Conservation (phyloP, 1,140 invertebrate species). For the Agrypnia vestita region DNA sequence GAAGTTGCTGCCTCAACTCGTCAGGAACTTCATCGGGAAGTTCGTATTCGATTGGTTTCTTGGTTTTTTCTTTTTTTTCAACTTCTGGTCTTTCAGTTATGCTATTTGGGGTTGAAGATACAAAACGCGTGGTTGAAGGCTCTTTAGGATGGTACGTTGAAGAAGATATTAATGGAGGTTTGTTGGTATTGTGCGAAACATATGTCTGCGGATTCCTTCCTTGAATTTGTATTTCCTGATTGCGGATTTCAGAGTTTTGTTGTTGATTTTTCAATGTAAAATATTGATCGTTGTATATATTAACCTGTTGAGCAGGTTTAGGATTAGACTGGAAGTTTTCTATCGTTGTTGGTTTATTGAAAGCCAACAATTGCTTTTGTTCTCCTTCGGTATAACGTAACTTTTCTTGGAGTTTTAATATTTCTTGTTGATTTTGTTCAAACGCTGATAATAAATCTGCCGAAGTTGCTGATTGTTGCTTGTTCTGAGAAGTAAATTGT, state of each 20-base stretch:
- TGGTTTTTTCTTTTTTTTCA: slow-evolving; percentile 72
- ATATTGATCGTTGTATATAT: slow-evolving; percentile 54
- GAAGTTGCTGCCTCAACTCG: slow-evolving; percentile 85
- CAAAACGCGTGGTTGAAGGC: slow-evolving; percentile 67
- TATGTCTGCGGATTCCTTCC: slow-evolving; percentile 51
- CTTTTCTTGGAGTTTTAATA: slow-evolving; percentile 56
- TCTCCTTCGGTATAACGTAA: slow-evolving; percentile 56
- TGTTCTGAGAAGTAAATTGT: slow-evolving; percentile 59
- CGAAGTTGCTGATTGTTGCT: slow-evolving; percentile 4
- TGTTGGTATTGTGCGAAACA: slow-evolving; percentile 56
- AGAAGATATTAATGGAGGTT: slow-evolving; percentile 61
- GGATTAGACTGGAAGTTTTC: neutral
- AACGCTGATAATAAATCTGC: slow-evolving; percentile 55
- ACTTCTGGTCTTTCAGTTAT: slow-evolving; percentile 67
- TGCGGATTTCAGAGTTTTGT: slow-evolving; percentile 13
- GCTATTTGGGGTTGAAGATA: slow-evolving; percentile 67
- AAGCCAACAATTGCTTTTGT: slow-evolving; percentile 49
- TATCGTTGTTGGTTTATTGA: slow-evolving; percentile 42
- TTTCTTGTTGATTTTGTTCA: slow-evolving; percentile 59
- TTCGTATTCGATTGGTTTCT: slow-evolving; percentile 75
- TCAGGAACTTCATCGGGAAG: slow-evolving; percentile 91
- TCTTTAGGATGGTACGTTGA: slow-evolving; percentile 72
- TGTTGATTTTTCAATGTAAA: slow-evolving; percentile 52
- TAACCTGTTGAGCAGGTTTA: slow-evolving; percentile 40
- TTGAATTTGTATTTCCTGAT: slow-evolving; percentile 35